These are phyloP conservation scores for Notoglanidium macrostoma DNA, from an alignment of 2,797 vertebrate genomes.

Conservation along the genomic window DNA sequence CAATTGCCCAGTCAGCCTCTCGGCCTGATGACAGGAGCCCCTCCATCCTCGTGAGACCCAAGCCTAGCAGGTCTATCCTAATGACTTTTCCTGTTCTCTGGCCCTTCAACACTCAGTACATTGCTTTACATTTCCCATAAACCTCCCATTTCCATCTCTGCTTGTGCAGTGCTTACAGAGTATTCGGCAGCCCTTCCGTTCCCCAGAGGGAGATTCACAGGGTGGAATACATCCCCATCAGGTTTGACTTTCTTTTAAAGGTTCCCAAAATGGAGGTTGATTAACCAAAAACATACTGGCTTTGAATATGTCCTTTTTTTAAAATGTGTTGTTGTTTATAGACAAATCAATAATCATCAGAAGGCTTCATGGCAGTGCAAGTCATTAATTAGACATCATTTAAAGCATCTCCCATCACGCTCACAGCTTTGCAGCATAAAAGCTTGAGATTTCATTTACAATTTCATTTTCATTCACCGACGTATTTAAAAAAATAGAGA, in stretches of 20 bases:
- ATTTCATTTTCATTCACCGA: conserved; percentile 6
- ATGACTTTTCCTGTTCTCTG: not conserved
- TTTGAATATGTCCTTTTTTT: not conserved
- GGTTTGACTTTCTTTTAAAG: conserved; percentile 49
- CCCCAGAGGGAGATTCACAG: conserved; percentile 51
- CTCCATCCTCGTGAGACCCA: conserved; percentile 69
- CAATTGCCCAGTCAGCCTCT: conserved; percentile 78
- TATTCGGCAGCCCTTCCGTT: conserved; percentile 39
- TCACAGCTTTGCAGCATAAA: not conserved
- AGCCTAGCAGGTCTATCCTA: conserved; percentile 76
- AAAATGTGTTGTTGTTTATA: not conserved
- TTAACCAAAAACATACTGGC: not conserved
- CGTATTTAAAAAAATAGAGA: not conserved
- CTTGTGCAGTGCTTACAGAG: conserved; percentile 50
- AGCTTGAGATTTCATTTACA: not conserved
- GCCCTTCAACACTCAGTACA: conserved; percentile 19
- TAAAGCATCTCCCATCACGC: conserved; percentile 12
- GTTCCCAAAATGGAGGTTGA: conserved; percentile 13
- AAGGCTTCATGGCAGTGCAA: not conserved
- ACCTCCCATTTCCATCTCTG: conserved; percentile 47
- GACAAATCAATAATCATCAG: not conserved
- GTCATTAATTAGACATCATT: conserved; percentile 13
- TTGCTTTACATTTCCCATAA: conserved; percentile 42
- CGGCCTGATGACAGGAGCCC: conserved; percentile 72
- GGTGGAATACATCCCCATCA: conserved; percentile 57